These are phyloP conservation scores for Marcusenius ussheri DNA, from an alignment of 2,113 vertebrate genomes.

Conservation along the genomic window DNA sequence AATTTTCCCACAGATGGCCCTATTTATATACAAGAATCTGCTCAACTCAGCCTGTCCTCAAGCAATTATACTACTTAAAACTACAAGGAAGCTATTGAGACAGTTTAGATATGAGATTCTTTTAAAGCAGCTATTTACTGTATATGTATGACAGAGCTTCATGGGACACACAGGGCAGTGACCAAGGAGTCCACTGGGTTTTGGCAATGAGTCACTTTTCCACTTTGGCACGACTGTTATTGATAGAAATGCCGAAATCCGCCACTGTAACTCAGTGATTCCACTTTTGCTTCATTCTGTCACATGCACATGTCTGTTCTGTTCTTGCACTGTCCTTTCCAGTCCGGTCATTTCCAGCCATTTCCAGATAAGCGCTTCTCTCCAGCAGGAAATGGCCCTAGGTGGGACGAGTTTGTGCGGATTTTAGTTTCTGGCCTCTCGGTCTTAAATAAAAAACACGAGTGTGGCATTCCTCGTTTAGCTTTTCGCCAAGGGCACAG, in stretches of 20 bases:
- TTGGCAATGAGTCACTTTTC: background rate
- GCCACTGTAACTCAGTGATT: background rate
- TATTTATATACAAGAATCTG: conserved; percentile 6
- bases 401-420: conserved; percentile 21
- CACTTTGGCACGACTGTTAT: background rate
- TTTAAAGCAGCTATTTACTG: background rate
- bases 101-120: background rate
- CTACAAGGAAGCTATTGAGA: background rate
- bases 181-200: background rate
- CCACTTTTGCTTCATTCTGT: conserved; percentile 18
- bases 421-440: conserved; percentile 15
- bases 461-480: background rate
- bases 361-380: conserved; percentile 45
- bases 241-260: background rate
- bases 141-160: background rate
- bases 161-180: background rate
- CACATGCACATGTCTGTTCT: background rate
- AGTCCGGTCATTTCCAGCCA: conserved; percentile 34
- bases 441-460: conserved; percentile 23
- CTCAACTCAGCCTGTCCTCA: background rate
- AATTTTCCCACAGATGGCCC: background rate
- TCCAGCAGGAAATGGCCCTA: conserved; percentile 36
- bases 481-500: background rate
- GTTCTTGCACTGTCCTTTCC: background rate
- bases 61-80: background rate